A percentile compares a stretch with the other conserved stretches of the same genome.
phyloP scores from a whole-genome alignment of 1,140 invertebrate species.

The Littorina saxatilis region DNA sequence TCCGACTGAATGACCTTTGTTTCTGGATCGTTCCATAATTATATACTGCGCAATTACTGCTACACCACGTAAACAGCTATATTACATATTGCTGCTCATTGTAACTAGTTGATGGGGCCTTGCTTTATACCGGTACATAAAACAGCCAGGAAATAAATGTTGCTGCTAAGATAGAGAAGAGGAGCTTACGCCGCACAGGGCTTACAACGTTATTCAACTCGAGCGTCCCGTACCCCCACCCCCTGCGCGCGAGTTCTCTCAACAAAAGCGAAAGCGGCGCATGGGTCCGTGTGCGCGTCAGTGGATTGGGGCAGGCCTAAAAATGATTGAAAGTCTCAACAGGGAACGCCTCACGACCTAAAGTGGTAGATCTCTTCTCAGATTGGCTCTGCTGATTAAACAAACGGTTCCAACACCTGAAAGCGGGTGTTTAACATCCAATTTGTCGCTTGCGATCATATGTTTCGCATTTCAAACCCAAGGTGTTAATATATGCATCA shows the following conservation, averaged over 20 bases:
- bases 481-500: slow-evolving; percentile 63
- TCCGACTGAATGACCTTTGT: too few species aligned
- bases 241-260: neutral
- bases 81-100: too few species aligned
- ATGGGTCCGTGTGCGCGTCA: slow-evolving; percentile 1
- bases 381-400: slow-evolving; percentile 44
- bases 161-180: too few species aligned
- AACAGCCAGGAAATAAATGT: too few species aligned
- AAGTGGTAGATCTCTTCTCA: slow-evolving; percentile 31
- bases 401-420: slow-evolving; percentile 43
- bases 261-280: slow-evolving; percentile 18
- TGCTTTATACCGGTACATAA: too few species aligned
- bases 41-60: too few species aligned
- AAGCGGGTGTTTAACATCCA: slow-evolving; percentile 43
- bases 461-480: slow-evolving; percentile 57
- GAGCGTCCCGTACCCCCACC: neutral
- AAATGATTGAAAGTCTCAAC: slow-evolving; percentile 40
- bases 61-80: too few species aligned
- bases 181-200: too few species aligned
- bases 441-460: slow-evolving; percentile 51
- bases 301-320: slow-evolving; percentile 13
- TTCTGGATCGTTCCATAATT: too few species aligned
- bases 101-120: too few species aligned
- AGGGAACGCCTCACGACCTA: slow-evolving; percentile 27
- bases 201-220: too few species aligned